Base-by-base conservation (phyloP, 2,797 vertebrate genomes). In the Sternotherus odoratus region DNA sequence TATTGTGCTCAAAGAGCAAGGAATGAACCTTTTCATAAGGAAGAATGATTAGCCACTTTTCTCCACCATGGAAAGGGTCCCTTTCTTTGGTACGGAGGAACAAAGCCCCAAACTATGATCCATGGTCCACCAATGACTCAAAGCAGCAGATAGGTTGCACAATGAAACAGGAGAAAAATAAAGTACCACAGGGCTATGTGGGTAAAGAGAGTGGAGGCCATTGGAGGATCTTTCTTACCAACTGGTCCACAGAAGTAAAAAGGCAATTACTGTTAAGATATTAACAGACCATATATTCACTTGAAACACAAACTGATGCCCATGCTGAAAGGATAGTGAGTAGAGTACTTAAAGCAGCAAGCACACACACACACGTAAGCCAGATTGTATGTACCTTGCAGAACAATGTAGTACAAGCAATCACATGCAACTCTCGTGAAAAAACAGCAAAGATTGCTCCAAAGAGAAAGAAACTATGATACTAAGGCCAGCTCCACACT, bases 341-440 rank as follows among this genome's bases (percentile, higher is more conserved):
- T 39, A 46, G 28, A 87, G 12, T 30, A 74, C 56, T 92, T 75
- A 85, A 46, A 93, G 79, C 80, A 94, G 83, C 12, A 43, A 16
- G 60, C 93, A 93, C 9, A 60, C 0, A 12, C 26, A 83, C 75
- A n/a, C 87, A 51, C 77, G 89, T 21, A 83, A 56, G 48, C 88
- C 86, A 89, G 89, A 82, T 17, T 94, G 66, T 48, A 48, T 48
- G 46, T 48, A 48, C 46, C 9, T 9, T 48, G 46, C 46, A 48
- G 46, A 48, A 48, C 46, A 48, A 46, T 51, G 63, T 72, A 94
- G 95, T 93, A 91, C 77, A 83, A 56, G 74, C 5, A 85, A 69
- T 77, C n/a, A 8, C 36, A 60, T 74, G 49, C 1, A 83, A 9
- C 5, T 86, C 12, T 77, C 74, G 48, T 3, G 30, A 12, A 81